These are phyloP conservation scores for Onychomys torridus DNA, from an alignment of 2,797 vertebrate genomes.

Conservation along the genomic window DNA sequence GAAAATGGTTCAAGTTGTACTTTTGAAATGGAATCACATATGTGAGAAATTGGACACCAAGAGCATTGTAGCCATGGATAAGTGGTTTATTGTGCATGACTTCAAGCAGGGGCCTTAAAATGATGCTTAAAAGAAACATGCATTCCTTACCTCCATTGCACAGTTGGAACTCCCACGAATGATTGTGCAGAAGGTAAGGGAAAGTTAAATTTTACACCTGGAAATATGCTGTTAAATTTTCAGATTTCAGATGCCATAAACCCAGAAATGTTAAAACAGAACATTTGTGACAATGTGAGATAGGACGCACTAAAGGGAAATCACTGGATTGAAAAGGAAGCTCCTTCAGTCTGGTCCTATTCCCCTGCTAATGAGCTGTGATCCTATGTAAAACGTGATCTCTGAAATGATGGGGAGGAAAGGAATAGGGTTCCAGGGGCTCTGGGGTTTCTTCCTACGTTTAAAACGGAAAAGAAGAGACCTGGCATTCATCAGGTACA, in stretches of 20 bases:
- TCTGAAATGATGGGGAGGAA: neutral
- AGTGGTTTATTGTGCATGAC: slow-evolving; percentile 74
- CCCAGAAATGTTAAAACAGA: slow-evolving; percentile 53
- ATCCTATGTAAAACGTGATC: neutral
- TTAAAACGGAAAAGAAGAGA: neutral
- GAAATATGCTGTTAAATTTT: slow-evolving; percentile 62
- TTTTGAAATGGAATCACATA: slow-evolving; percentile 77
- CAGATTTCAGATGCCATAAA: slow-evolving; percentile 53
- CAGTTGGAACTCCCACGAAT: neutral
- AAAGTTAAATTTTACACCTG: slow-evolving; percentile 58
- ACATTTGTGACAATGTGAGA: slow-evolving; percentile 6
- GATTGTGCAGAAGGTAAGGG: slow-evolving; percentile 40
- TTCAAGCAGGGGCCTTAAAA: slow-evolving; percentile 64
- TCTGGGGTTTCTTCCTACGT: neutral
- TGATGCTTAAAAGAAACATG: slow-evolving; percentile 14
- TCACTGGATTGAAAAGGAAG: neutral
- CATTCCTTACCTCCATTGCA: neutral
- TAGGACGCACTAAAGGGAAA: slow-evolving; percentile 10
- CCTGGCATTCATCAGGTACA: neutral
- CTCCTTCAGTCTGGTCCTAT: neutral
- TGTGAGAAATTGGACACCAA: slow-evolving; percentile 76
- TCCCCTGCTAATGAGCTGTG: slow-evolving; percentile 37
- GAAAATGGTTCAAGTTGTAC: slow-evolving; percentile 67
- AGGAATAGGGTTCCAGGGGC: neutral
- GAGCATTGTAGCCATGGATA: slow-evolving; percentile 63